Percentiles rank a stretch among this genome's conserved stretches.
These are phyloP conservation scores for Cabera pusaria DNA, from an alignment of 2,888 invertebrate genomes.

Conservation along the genomic window DNA sequence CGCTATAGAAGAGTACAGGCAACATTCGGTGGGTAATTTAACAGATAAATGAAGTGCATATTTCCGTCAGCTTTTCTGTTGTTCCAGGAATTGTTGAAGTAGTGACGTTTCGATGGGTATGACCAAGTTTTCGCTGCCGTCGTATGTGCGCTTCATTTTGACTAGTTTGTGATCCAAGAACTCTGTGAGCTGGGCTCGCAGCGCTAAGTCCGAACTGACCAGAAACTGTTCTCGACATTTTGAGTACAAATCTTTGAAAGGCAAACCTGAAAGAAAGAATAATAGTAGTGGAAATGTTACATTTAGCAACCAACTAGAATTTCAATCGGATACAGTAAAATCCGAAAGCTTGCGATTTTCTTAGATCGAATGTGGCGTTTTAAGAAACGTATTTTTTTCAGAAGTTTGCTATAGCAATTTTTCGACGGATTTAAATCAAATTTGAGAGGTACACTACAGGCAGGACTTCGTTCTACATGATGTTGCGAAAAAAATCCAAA, in stretches of 20 bases:
- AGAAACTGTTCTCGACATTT: constrained; percentile 94
- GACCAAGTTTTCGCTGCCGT: constrained; percentile 91
- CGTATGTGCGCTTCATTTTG: constrained; percentile 89
- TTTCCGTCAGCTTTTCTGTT: constrained; percentile 65
- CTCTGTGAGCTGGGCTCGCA: constrained; percentile 96
- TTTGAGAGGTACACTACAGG: no score
- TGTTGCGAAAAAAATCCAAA: no score
- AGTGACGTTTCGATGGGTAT: constrained; percentile 90
- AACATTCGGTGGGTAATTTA: constrained; percentile 6
- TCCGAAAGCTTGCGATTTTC: no score
- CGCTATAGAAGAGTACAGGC: no score
- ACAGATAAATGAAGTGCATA: background rate
- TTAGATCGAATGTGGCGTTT: no score
- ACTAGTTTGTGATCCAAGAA: constrained; percentile 97
- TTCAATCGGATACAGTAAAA: no score
- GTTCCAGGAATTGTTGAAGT: constrained; percentile 90
- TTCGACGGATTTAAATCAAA: no score
- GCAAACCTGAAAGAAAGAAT: constrained; percentile 86
- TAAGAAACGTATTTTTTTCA: no score
- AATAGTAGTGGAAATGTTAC: no score
- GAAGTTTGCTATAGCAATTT: no score
- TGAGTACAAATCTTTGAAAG: constrained; percentile 94
- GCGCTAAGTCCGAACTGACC: constrained; percentile 95
- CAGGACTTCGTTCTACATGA: no score
- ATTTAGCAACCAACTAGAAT: no score